phyloP scores from a whole-genome alignment of 1,140 invertebrate genomes.

The Conus betulinus region DNA sequence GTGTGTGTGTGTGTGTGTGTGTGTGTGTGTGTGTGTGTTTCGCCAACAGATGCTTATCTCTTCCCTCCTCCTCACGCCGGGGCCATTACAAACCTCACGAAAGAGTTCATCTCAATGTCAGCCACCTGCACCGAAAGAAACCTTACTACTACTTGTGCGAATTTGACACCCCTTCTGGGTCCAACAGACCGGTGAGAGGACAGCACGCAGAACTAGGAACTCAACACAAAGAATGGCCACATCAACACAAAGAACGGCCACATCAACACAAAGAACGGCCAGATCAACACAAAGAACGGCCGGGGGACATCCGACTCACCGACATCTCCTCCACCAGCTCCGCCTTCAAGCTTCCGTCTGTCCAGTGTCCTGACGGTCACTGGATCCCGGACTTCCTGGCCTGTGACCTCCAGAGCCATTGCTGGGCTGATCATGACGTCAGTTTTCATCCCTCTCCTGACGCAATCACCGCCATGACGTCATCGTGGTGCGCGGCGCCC shows the following conservation, averaged over 20 bases:
- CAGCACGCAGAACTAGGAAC: no score
- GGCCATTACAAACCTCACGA: no score
- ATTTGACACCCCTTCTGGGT: neutral
- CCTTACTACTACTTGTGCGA: neutral
- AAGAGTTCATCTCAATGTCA: no score
- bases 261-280: no score
- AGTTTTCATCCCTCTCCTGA: neutral
- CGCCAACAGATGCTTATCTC: no score
- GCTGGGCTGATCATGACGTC: neutral
- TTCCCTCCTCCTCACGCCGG: no score
- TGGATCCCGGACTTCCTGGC: neutral
- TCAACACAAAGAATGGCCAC: no score
- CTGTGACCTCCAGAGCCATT: neutral
- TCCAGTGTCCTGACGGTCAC: neutral
- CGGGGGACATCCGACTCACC: neutral
- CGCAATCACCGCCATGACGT: neutral
- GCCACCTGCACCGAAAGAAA: neutral
- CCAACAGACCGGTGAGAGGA: neutral
- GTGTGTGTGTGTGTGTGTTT: no score
- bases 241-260: no score
- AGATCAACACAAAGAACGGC: no score
- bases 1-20: no score
- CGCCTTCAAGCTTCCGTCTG: neutral
- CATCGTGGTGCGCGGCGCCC: neutral
- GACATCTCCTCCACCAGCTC: neutral